Percentiles rank a stretch among this genome's conserved stretches.
Evolutionary conservation across 2,888 invertebrate species (phyloP).

Genomic region (Hirtodrosophila cameraria): DNA sequence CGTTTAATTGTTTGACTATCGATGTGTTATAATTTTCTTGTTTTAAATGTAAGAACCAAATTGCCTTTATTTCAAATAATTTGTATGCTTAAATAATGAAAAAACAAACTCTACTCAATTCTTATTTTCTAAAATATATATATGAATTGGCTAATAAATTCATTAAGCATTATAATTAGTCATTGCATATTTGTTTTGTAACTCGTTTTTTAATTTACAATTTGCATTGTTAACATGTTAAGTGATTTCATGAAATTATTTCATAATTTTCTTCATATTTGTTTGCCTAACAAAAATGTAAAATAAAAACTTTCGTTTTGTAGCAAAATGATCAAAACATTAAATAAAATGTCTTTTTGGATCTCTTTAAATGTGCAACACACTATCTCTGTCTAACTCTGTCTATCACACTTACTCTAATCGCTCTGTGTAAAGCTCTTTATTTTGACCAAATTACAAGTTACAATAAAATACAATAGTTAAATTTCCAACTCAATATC

Average conservation of each 20-base stretch:
- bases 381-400: slow-evolving; percentile 34
- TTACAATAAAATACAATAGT: slow-evolving; percentile 4
- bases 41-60: slow-evolving; percentile 20
- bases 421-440: slow-evolving; percentile 24
- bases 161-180: slow-evolving; percentile 50
- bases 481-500: slow-evolving; percentile 9
- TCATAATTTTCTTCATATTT: not conserved
- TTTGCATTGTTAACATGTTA: slow-evolving; percentile 49
- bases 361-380: slow-evolving; percentile 75
- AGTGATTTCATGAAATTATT: slow-evolving; percentile 4
- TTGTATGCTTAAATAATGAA: slow-evolving; percentile 3
- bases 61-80: slow-evolving; percentile 31
- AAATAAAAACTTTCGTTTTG: slow-evolving; percentile 59
- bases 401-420: slow-evolving; percentile 31
- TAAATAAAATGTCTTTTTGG: slow-evolving; percentile 83
- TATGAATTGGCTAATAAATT: slow-evolving; percentile 27
- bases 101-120: not conserved
- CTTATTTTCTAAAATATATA: slow-evolving; percentile 15
- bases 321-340: slow-evolving; percentile 59
- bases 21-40: slow-evolving; percentile 60
- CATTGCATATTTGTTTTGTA: slow-evolving; percentile 35
- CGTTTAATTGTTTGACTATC: slow-evolving; percentile 66
- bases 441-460: slow-evolving; percentile 4
- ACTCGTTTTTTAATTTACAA: slow-evolving; percentile 10
- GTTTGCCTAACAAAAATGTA: slow-evolving; percentile 57